phyloP scores from a whole-genome alignment of 1,140 invertebrate genomes.

The Nixonia krombeini region DNA sequence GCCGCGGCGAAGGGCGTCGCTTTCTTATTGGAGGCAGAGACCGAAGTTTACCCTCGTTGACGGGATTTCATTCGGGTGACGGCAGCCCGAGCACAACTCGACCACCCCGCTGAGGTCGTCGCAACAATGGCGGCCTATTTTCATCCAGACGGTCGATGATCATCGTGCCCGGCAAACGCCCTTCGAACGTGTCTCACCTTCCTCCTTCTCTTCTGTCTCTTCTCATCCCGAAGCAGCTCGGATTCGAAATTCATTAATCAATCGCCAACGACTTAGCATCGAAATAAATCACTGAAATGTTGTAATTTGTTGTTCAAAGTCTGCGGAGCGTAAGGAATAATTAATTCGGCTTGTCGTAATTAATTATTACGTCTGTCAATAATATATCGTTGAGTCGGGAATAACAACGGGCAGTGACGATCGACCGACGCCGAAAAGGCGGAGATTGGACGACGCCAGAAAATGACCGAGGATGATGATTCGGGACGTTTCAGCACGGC shows the following conservation, averaged over 20 bases:
- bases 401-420: too few species aligned
- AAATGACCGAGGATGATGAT: conserved; percentile 19
- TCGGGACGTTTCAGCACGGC: conserved; percentile 1
- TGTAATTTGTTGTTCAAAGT: too few species aligned
- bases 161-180: conserved; percentile 24
- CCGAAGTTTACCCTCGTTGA: too few species aligned
- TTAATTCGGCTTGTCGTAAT: conserved; percentile 31
- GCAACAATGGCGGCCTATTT: conserved; percentile 33
- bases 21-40: conserved; percentile 30
- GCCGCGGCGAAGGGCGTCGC: conserved; percentile 1
- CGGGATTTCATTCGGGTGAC: conserved; percentile 17
- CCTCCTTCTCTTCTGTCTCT: too few species aligned
- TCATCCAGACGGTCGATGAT: conserved; percentile 32
- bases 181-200: too few species aligned
- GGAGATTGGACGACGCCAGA: conserved; percentile 1
- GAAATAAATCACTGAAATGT: too few species aligned
- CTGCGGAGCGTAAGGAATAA: too few species aligned
- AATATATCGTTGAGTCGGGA: too few species aligned
- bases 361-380: conserved; percentile 29
- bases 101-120: conserved; percentile 19
- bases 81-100: conserved; percentile 15
- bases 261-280: conserved; percentile 16
- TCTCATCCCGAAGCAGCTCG: too few species aligned
- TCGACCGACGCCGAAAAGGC: not conserved
- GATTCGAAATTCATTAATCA: too few species aligned